Evolutionary conservation across 2,113 vertebrate species (phyloP), one percentile per base, ranked within the genome.

Genomic region (Phasianus colchicus): DNA sequence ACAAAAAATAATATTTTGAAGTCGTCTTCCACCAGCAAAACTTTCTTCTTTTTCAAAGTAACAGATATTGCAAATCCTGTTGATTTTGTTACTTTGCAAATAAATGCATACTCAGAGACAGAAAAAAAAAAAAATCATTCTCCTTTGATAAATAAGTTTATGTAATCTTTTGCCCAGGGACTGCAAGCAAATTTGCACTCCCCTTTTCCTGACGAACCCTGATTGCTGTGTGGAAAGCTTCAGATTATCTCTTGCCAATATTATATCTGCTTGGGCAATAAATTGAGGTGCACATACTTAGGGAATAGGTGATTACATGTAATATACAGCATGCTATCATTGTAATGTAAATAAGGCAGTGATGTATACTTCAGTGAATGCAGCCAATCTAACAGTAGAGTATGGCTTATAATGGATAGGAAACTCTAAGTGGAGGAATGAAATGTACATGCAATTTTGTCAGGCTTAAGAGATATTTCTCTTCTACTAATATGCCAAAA

Each of bases 401-500:
- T 95, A 54, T 30, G 84, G 48, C 47, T 93, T 89, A 77, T 91
- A 89, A 85, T 71, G 61, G 77, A 83, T 85, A 15, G 67, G 86
- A 84, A 91, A 86, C 64, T 90, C 75, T 70, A 94, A 92, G 82
- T 91, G 82, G 60, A 94, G 55, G 70, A 95, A 88, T 88, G 78
- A 94, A 94, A 82, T 74, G 40, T 84, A 67, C 54, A 32, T 96
- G 67, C 88, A 65, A 92, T 97, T 97, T 91, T 96, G 85, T 70
- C 63, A 96, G 81, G 34, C 91, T 92, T 94, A 89, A 86, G 92
- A 88, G 82, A 96, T 90, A 93, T 67, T 70, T 85, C 61, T 85
- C 63, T 82, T 80, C 67, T 60, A 20, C 88, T 91, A 83, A 63
- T 72, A 58, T 72, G 58, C 74, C 91, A 93, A 91, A 97, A 88